Conservation (phyloP, 1,140 invertebrate species). For the Sinella curviseta region DNA sequence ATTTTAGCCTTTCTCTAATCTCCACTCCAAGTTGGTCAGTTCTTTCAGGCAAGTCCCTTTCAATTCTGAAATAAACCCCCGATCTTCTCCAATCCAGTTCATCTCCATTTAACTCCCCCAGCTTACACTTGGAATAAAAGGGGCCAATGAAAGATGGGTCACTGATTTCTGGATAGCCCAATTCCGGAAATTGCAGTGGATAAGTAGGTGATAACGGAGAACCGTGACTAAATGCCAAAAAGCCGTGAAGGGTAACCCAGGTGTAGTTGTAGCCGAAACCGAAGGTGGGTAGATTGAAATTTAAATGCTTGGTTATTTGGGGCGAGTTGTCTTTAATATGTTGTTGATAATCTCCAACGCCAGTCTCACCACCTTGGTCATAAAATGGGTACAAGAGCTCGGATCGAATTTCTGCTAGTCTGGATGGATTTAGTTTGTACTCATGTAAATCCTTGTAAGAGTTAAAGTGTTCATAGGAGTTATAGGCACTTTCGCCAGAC, state of each 20-base stretch:
- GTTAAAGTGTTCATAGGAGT: neutral
- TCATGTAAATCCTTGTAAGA: neutral
- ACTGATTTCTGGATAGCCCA: constrained; percentile 79
- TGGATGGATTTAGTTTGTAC: constrained; percentile 61
- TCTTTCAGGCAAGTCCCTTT: constrained; percentile 69
- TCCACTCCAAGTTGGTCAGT: constrained; percentile 82
- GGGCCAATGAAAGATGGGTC: constrained; percentile 92
- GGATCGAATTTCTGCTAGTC: constrained; percentile 67
- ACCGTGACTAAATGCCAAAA: constrained; percentile 86
- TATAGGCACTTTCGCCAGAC: neutral
- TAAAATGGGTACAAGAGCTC: constrained; percentile 85
- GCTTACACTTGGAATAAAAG: constrained; percentile 83
- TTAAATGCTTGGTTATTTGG: constrained; percentile 83
- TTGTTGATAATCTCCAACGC: constrained; percentile 76
- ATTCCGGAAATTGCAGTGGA: constrained; percentile 78
- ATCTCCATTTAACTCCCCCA: constrained; percentile 59
- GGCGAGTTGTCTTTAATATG: constrained; percentile 79
- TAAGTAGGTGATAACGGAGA: constrained; percentile 77
- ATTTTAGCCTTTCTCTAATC: constrained; percentile 78
- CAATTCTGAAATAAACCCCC: constrained; percentile 68
- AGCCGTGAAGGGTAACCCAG: constrained; percentile 83
- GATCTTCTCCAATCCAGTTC: constrained; percentile 63
- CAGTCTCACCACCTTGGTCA: constrained; percentile 63
- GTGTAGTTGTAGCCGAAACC: constrained; percentile 93
- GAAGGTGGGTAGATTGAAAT: constrained; percentile 89